phyloP scores from a whole-genome alignment of 2,113 vertebrate species.

The Microcebus tavaratra region DNA sequence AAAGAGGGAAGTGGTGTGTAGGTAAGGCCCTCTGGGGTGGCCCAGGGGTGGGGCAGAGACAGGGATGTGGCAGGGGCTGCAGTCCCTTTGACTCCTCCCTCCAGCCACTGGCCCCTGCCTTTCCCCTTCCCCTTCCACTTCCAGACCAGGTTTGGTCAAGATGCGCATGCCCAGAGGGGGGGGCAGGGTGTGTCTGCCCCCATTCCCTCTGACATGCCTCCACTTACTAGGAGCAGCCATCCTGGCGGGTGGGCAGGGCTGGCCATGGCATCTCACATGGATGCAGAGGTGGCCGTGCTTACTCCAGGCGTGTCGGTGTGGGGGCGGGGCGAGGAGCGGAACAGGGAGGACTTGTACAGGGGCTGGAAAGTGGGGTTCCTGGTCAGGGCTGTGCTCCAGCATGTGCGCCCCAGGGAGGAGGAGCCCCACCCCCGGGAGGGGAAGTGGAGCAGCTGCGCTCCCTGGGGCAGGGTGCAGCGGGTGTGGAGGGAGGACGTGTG shows the following conservation, averaged over 20 bases:
- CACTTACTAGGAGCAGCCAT: background rate
- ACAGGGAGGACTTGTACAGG: accelerated
- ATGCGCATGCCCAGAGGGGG: background rate
- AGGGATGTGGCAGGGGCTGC: background rate
- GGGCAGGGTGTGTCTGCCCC: background rate
- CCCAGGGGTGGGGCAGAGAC: no score
- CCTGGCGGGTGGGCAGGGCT: background rate
- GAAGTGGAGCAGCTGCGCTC: background rate
- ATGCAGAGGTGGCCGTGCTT: background rate
- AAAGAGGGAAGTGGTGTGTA: background rate
- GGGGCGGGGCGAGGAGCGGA: background rate
- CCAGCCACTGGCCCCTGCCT: background rate
- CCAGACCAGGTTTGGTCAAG: background rate
- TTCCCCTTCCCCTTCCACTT: background rate
- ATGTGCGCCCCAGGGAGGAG: background rate
- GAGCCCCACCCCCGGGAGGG: background rate
- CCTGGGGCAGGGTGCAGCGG: background rate
- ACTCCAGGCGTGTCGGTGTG: background rate
- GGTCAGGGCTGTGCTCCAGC: background rate
- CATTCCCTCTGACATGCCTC: no score
- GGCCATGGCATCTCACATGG: background rate
- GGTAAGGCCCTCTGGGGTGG: background rate
- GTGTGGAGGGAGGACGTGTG: background rate
- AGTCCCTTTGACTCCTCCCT: background rate
- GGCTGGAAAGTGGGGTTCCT: no score